phyloP scores from a whole-genome alignment of 1,140 invertebrate species.

The Lepidostoma basale region DNA sequence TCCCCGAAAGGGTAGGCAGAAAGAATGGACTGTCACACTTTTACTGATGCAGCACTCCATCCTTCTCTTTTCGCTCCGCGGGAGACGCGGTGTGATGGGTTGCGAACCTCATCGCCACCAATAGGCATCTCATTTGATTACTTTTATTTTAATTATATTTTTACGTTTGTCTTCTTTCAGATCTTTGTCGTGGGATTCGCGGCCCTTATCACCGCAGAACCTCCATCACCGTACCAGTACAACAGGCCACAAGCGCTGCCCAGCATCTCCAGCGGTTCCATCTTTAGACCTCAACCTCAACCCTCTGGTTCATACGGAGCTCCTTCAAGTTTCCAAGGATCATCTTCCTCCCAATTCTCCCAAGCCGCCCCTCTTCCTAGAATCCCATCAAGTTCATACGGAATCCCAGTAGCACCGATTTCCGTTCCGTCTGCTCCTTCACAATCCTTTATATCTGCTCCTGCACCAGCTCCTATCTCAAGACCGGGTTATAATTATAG shows the following conservation, averaged over 20 bases:
- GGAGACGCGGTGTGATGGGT: no score
- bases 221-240: conserved; percentile 69
- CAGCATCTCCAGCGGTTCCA: neutral
- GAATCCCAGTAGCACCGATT: neutral
- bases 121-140: no score
- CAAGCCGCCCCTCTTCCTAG: neutral
- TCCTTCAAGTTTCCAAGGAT: neutral
- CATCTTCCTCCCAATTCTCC: neutral
- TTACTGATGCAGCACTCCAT: no score
- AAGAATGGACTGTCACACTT: no score
- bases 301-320: neutral
- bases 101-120: no score
- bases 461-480: neutral
- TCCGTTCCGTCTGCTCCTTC: neutral
- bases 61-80: no score
- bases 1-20: no score
- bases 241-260: conserved; percentile 52
- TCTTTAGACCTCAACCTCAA: neutral
- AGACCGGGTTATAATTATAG: no score
- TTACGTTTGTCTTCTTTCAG: conserved; percentile 58
- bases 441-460: neutral
- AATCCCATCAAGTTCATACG: conserved; percentile 9
- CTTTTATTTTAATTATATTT: no score
- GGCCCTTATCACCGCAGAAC: conserved; percentile 65
- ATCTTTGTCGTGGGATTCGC: conserved; percentile 69